phyloP scores from a whole-genome alignment of 2,797 vertebrate genomes.

The Typhlichthys eigenmanni region DNA sequence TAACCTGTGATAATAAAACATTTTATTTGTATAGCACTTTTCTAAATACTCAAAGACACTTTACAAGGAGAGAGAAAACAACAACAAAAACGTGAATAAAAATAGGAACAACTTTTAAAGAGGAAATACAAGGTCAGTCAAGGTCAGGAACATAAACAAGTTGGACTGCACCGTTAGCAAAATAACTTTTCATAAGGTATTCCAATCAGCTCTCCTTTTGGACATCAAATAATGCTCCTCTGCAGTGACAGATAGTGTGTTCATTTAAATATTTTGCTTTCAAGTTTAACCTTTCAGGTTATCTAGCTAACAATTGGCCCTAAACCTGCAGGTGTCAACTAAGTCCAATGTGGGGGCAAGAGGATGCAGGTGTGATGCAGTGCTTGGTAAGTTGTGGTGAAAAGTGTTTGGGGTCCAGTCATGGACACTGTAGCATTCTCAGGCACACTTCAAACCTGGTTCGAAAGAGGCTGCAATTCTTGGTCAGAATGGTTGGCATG shows the following conservation, averaged over 20 bases:
- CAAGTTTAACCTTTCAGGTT: slow-evolving; percentile 2
- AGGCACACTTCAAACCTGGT: slow-evolving; percentile 10
- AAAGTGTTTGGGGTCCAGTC: background rate
- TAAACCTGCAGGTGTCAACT: slow-evolving; percentile 31
- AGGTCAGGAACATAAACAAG: slow-evolving; percentile 63
- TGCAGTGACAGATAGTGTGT: slow-evolving; percentile 6
- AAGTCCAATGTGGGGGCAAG: slow-evolving; percentile 34
- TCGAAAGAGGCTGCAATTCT: background rate
- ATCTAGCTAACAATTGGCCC: slow-evolving; percentile 18
- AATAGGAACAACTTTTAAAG: slow-evolving; percentile 74
- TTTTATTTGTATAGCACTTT: slow-evolving; percentile 80
- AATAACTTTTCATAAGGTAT: slow-evolving; percentile 48
- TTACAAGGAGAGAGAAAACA: slow-evolving; percentile 74
- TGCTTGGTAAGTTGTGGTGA: slow-evolving; percentile 15
- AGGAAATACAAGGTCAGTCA: slow-evolving; percentile 74
- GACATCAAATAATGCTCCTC: background rate
- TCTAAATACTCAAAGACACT: slow-evolving; percentile 81
- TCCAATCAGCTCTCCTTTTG: background rate
- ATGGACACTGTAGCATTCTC: slow-evolving; percentile 17
- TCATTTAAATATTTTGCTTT: background rate
- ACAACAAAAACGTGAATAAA: slow-evolving; percentile 75
- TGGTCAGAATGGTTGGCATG: background rate
- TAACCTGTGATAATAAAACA: slow-evolving; percentile 75
- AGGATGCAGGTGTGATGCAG: slow-evolving; percentile 11
- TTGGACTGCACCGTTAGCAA: slow-evolving; percentile 57